Conservation (phyloP, 2,113 vertebrate genomes). For the Catagonus wagneri region DNA sequence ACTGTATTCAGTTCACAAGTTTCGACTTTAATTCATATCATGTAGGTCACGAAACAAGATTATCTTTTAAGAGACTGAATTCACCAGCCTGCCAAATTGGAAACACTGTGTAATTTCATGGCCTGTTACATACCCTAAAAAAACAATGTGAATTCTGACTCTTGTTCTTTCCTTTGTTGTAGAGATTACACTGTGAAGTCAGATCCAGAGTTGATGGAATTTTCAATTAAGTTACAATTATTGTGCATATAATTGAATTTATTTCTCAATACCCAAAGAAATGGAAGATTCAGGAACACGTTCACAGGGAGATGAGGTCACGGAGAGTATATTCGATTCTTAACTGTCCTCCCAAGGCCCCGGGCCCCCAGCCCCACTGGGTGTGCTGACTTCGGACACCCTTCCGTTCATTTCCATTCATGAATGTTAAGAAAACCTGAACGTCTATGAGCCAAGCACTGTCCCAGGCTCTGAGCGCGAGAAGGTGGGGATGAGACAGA, state of each 20-base stretch:
- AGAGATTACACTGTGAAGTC: slow-evolving; percentile 54
- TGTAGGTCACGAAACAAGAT: slow-evolving; percentile 40
- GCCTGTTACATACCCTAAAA: slow-evolving; percentile 57
- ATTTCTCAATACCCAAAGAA: slow-evolving; percentile 68
- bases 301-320: neutral
- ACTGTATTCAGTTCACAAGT: slow-evolving; percentile 43
- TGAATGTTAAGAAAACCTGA: neutral
- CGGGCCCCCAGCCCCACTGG: neutral
- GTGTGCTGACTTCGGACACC: neutral
- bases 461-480: neutral
- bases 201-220: slow-evolving; percentile 36
- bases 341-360: neutral
- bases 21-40: slow-evolving; percentile 45
- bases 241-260: slow-evolving; percentile 53
- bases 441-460: neutral
- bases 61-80: slow-evolving; percentile 65
- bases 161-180: slow-evolving; percentile 49
- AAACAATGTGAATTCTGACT: slow-evolving; percentile 52
- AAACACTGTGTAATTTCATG: slow-evolving; percentile 68
- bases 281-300: neutral
- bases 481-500: neutral
- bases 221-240: slow-evolving; percentile 69
- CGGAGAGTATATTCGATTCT: neutral
- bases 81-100: slow-evolving; percentile 58
- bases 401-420: neutral